Conservation (phyloP, 1,140 invertebrate species). For the Vanessa atalanta region DNA sequence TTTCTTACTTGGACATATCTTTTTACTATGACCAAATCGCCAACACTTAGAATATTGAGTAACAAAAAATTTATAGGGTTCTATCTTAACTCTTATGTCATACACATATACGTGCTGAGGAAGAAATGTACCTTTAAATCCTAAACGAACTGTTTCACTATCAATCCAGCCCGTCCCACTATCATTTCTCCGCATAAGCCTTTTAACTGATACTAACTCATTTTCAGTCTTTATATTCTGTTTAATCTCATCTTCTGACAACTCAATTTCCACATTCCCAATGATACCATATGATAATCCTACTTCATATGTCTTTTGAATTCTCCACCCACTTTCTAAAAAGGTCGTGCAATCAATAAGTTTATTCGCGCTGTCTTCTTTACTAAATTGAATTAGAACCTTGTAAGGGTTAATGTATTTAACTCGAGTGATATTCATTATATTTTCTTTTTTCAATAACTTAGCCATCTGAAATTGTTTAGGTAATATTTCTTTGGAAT, state of each 20-base stretch:
- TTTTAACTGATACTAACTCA: constrained; percentile 10
- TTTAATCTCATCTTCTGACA: constrained; percentile 7
- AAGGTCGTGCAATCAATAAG: constrained; percentile 10
- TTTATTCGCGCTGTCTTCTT: constrained; percentile 19
- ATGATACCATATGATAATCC: constrained; percentile 7
- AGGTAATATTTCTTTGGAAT: constrained; percentile 8
- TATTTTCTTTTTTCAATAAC: constrained; percentile 11
- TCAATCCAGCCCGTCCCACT: not conserved
- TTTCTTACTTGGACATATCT: constrained; percentile 23
- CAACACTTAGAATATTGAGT: constrained; percentile 14
- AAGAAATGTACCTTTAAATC: constrained; percentile 7
- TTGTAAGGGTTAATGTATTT: constrained; percentile 18
- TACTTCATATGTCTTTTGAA: constrained; percentile 27
- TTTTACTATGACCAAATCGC: constrained; percentile 12
- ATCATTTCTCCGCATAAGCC: constrained; percentile 7
- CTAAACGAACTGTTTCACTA: constrained; percentile 12
- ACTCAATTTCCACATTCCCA: constrained; percentile 9
- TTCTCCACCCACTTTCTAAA: constrained; percentile 20
- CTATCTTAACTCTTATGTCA: constrained; percentile 13
- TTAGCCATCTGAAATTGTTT: constrained; percentile 10
- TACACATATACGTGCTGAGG: constrained; percentile 5
- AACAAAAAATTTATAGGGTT: constrained; percentile 7
- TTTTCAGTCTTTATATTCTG: not conserved
- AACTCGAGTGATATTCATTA: constrained; percentile 5
- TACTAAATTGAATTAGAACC: constrained; percentile 8